Evolutionary conservation across 1,140 invertebrate genomes (phyloP).

Genomic region (Rhizoglyphus robini): DNA sequence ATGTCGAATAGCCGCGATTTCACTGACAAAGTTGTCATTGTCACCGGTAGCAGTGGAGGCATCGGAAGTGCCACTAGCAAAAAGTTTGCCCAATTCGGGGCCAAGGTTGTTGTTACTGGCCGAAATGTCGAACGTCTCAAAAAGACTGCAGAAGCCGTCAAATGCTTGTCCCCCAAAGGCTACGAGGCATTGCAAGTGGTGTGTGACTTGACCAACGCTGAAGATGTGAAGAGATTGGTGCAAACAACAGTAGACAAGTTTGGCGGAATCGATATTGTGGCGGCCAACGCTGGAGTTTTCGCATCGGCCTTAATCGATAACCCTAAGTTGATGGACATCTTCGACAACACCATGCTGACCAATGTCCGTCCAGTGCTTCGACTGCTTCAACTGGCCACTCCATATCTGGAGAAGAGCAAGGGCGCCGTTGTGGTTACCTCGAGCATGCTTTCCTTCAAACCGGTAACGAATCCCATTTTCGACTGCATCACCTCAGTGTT

Average conservation of each 20-base stretch:
- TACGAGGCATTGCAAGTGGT: slow-evolving; percentile 36
- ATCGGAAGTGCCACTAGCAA: slow-evolving; percentile 63
- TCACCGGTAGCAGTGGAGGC: slow-evolving; percentile 51
- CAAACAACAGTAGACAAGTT: slow-evolving; percentile 74
- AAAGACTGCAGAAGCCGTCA: not conserved
- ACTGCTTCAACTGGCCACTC: not conserved
- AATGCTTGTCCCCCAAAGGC: not conserved
- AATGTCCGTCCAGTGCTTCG: not conserved
- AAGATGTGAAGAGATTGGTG: slow-evolving; percentile 64
- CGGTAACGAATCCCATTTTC: slow-evolving; percentile 5
- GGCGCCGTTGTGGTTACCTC: slow-evolving; percentile 8
- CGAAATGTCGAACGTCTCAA: slow-evolving; percentile 50
- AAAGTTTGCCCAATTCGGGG: slow-evolving; percentile 49
- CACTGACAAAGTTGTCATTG: slow-evolving; percentile 6
- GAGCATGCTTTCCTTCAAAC: not conserved
- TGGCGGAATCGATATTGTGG: slow-evolving; percentile 48
- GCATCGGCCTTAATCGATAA: slow-evolving; percentile 2
- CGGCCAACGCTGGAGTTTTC: slow-evolving; percentile 18
- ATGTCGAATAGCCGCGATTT: slow-evolving; percentile 3
- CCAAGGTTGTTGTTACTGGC: slow-evolving; percentile 51
- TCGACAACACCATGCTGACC: slow-evolving; percentile 8
- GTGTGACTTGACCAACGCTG: slow-evolving; percentile 81
- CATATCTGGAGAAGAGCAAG: not conserved
- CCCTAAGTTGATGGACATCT: not conserved
- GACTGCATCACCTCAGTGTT: too few relatives aligned